Evolutionary conservation across 2,113 vertebrate genomes (phyloP), one percentile per base, ranked within the genome.

Genomic region (Epinephelus fuscoguttatus): DNA sequence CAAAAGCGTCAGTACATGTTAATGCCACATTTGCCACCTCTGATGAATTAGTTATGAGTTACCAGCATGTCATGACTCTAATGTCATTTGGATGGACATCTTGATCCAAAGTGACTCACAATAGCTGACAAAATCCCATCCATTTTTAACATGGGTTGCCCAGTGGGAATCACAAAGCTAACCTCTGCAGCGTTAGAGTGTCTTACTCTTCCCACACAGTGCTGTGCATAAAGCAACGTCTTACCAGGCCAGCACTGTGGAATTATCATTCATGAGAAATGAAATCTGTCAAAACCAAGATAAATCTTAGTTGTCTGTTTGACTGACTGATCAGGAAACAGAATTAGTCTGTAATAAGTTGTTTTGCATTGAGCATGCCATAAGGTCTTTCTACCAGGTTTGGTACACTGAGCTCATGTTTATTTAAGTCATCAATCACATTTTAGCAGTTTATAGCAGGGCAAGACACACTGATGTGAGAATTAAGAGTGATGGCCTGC

Each of bases 401-500:
- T 45, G 10, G 47, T 6, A 40, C 13, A 5, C 25, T 18, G 37
- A 78, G 17, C 19, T 18, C 3, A 64, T 47, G 68, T 73, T 90
- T 84, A 91, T 91, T 89, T 78, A 69, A 76, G 78, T 25, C 70
- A 88, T 92, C 86, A 12, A 19, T 93, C 87, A 82, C 19, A 27
- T 63, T 49, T 30, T 63, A 80, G 52, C 86, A 53, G 42, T 42
- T 52, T 33, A 73, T 27, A 12, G 57, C 45, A 9, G 30, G 37
- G 73, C 33, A 60, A 13, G 37, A 68, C 64, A 71, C 50, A 42
- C 45, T 6, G 61, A 75, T 57, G 71, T 37, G 3, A 33, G 17
- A 47, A 37, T 37, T 52, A 4, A 57, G 74, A 81, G 15, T 52
- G 50, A 84, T 72, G 40, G 25, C 10, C 33, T 68, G 37, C 9